Evolutionary conservation across 1,140 invertebrate genomes (phyloP), one percentile per base, ranked within the genome.

Genomic region (Telenomus remus): DNA sequence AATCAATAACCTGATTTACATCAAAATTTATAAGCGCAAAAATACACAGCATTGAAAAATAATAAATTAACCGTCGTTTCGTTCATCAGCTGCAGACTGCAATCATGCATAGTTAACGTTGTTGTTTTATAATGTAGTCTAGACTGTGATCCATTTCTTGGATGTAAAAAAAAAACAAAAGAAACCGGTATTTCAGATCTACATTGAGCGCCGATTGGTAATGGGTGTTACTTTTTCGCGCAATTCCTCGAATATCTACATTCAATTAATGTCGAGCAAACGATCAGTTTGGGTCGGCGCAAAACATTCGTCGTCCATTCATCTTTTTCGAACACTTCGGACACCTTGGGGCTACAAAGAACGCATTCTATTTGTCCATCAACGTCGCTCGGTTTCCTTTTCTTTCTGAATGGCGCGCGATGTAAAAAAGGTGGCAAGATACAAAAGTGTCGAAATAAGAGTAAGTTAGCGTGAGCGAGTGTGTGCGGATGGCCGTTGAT

Each of bases 381-480:
- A 71, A 71, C 66, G 66, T 71, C 66, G 37, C 49, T 49, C 37
- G 6, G 49, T 34, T 60, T 55, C 56, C 46, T 43, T 43, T 43
- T 7, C n/a, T n/a, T 12, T 4, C 11, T 16, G 33, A 39, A 39
- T 11, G 37, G 37, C 37, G 37, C 37, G 37, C 37, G 37, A 39
- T 1, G 42, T 9, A 68, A 61, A 69, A 69, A 66, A 35, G 11
- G 27, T 39, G 42, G 10, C 35, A 11, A 14, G 44, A 57, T 51
- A 72, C 53, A 57, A 53, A 72, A 57, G 59, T 72, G 69, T 72
- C 69, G 69, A 72, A 72, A 72, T 54, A 49, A 59, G 49, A 75
- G 72, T 44, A 47, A 66, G 56, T 68, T 75, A 47, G 63, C 51
- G 50, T 48, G 80, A 77, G 79, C 64, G 79, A 79, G 70, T 65